Evolutionary conservation across 2,888 invertebrate genomes (phyloP).

Genomic region (Pandemis cinnamomeana): DNA sequence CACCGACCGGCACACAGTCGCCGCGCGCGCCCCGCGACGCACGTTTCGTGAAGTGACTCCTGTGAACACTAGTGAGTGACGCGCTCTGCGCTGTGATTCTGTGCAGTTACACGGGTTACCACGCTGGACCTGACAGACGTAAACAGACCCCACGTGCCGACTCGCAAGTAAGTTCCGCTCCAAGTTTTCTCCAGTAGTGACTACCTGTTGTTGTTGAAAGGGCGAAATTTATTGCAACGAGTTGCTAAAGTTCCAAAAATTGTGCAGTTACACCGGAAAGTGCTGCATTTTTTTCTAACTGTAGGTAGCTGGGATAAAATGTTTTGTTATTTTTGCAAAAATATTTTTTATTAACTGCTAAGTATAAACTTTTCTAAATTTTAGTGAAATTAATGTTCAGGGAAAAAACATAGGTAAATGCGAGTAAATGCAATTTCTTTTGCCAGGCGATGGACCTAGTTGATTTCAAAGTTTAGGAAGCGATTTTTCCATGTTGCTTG

Average conservation of each 20-base stretch:
- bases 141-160: constrained; percentile 79
- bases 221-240: constrained; percentile 1
- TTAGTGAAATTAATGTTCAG: no score
- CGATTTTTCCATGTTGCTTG: no score
- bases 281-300: background rate
- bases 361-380: no score
- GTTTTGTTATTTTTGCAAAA: background rate
- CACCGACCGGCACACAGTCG: constrained; percentile 79
- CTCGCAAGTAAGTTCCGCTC: constrained; percentile 73
- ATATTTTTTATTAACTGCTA: background rate
- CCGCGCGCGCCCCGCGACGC: constrained; percentile 73
- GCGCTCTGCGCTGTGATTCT: constrained; percentile 69
- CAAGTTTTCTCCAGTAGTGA: background rate
- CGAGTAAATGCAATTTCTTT: no score
- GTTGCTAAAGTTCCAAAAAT: background rate
- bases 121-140: constrained; percentile 68
- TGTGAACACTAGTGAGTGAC: constrained; percentile 58
- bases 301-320: background rate
- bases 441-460: no score
- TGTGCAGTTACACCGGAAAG: background rate
- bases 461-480: no score
- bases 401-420: no score
- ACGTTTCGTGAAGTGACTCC: constrained; percentile 59
- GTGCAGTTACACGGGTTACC: background rate
- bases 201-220: constrained; percentile 36